A percentile compares a stretch with the other conserved stretches of the same genome.
phyloP scores from a whole-genome alignment of 2,113 vertebrate genomes.

The Azemiops feae region DNA sequence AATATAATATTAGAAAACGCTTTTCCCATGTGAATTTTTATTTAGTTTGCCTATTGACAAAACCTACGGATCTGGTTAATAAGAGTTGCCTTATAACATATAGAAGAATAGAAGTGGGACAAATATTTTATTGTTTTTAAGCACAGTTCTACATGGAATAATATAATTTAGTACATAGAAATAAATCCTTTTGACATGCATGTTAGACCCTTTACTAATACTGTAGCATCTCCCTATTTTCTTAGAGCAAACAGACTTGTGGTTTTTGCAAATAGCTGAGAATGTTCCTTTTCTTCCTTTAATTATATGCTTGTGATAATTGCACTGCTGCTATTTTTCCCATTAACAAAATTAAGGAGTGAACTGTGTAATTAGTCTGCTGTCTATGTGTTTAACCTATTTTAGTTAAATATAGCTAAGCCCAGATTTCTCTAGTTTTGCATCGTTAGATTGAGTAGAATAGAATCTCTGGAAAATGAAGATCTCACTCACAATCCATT shows the following conservation, averaged over 20 bases:
- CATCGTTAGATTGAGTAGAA: not conserved
- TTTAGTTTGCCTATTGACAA: not conserved
- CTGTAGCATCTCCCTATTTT: not conserved
- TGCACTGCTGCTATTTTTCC: conserved; percentile 45
- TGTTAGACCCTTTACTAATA: not conserved
- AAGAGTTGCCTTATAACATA: not conserved
- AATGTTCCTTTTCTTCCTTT: not conserved
- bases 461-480: not conserved
- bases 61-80: not conserved
- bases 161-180: not conserved
- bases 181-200: not conserved
- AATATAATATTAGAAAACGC: not conserved
- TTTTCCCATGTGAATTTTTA: not conserved
- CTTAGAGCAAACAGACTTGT: not conserved
- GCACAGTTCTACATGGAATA: not conserved
- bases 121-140: not conserved
- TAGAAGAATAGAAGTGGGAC: not conserved
- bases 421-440: not conserved
- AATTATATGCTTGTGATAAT: conserved; percentile 56
- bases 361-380: conserved; percentile 33
- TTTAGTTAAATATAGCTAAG: conserved; percentile 14
- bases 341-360: conserved; percentile 42
- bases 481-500: conserved; percentile 3
- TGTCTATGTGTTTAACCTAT: conserved; percentile 30
- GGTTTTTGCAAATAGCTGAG: not conserved